phyloP scores from a whole-genome alignment of 2,888 invertebrate genomes.

The Criorhina ranunculi region DNA sequence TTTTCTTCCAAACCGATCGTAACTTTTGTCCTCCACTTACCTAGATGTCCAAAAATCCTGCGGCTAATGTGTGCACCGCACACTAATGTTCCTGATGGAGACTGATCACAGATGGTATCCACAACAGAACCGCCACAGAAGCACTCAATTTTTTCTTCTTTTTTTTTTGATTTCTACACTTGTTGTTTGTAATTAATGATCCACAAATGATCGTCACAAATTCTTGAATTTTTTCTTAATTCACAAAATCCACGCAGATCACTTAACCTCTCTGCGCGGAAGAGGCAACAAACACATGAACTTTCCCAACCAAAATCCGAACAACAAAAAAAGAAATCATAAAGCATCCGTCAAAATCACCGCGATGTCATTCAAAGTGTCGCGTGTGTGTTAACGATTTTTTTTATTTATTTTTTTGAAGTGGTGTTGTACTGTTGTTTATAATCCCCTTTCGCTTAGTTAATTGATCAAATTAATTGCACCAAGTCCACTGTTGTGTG shows the following conservation, averaged over 20 bases:
- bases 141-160: constrained; percentile 17
- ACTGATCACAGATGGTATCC: constrained; percentile 61
- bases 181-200: constrained; percentile 61
- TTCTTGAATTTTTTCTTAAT: constrained; percentile 20
- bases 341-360: constrained; percentile 67
- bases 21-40: constrained; percentile 42
- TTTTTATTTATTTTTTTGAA: constrained; percentile 21
- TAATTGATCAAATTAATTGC: constrained; percentile 74
- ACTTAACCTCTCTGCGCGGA: constrained; percentile 48
- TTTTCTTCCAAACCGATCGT: no score
- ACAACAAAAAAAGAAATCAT: constrained; percentile 42
- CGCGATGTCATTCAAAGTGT: constrained; percentile 61
- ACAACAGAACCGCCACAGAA: constrained; percentile 59
- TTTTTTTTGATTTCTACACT: constrained; percentile 44
- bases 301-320: constrained; percentile 53
- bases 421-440: constrained; percentile 39
- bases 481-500: constrained; percentile 29
- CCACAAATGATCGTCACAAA: constrained; percentile 56
- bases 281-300: constrained; percentile 40
- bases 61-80: constrained; percentile 48
- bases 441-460: constrained; percentile 52
- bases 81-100: constrained; percentile 25
- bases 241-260: constrained; percentile 49
- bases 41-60: constrained; percentile 68
- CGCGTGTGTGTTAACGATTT: constrained; percentile 63